These are phyloP conservation scores for Frankliniella fusca DNA, from an alignment of 2,888 invertebrate genomes.

Conservation along the genomic window DNA sequence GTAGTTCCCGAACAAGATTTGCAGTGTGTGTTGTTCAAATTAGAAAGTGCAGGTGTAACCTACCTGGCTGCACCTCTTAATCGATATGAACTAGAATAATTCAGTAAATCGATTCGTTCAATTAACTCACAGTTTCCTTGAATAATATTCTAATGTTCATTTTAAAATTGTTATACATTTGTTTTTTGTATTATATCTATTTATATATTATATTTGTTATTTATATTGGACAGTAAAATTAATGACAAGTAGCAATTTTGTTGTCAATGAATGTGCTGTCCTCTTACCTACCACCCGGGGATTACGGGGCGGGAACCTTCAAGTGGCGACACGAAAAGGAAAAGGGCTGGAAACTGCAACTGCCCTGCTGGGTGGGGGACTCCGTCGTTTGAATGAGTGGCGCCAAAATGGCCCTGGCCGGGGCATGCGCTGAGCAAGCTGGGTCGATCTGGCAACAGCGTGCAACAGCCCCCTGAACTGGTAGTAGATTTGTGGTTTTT, in stretches of 20 bases:
- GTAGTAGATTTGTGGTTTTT: background rate
- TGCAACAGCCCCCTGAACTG: background rate
- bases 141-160: no score
- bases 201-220: no score
- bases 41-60: background rate
- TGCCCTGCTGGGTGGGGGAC: no score
- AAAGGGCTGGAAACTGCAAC: no score
- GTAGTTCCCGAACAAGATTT: background rate
- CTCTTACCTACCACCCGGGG: no score
- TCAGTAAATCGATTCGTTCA: no score
- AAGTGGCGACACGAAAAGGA: background rate
- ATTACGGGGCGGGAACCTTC: background rate
- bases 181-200: no score
- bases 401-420: background rate
- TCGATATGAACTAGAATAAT: background rate
- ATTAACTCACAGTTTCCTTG: no score
- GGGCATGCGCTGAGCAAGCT: background rate
- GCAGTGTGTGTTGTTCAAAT: background rate
- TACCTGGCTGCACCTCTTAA: background rate
- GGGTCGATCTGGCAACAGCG: background rate
- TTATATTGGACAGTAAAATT: no score
- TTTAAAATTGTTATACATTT: no score
- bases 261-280: background rate
- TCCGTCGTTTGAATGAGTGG: background rate
- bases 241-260: no score